phyloP scores from a whole-genome alignment of 2,797 vertebrate genomes.

The Gallinago stenura region DNA sequence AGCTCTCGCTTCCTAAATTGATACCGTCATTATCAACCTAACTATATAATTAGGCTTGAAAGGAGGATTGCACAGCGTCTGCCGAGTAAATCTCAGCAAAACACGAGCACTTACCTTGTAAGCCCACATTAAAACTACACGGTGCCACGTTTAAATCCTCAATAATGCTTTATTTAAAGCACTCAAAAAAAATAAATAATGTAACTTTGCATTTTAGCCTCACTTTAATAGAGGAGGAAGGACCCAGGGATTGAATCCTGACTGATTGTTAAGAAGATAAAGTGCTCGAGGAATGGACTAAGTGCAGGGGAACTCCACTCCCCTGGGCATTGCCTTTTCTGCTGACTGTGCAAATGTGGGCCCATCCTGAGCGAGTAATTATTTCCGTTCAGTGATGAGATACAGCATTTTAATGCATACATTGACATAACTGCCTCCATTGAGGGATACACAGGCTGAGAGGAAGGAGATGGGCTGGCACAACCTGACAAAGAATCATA shows the following conservation, averaged over 20 bases:
- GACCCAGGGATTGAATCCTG: neutral
- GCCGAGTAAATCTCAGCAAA: neutral
- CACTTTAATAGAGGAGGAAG: neutral
- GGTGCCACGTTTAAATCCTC: neutral
- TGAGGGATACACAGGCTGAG: neutral
- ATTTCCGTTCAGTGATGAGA: neutral
- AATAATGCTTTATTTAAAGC: neutral
- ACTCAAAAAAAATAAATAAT: neutral
- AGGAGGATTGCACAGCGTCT: neutral
- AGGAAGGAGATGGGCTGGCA: neutral
- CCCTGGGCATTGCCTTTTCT: neutral
- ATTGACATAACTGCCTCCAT: neutral
- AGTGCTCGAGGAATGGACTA: neutral
- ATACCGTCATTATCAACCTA: conserved; percentile 1
- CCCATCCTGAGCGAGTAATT: neutral
- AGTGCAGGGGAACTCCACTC: neutral
- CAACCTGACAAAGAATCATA: neutral
- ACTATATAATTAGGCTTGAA: conserved; percentile 20
- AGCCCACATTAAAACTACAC: conserved; percentile 21
- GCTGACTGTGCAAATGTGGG: neutral
- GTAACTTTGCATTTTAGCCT: neutral
- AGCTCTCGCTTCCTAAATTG: conserved; percentile 19
- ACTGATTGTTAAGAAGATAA: neutral
- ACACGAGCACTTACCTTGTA: neutral
- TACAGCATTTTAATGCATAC: neutral